Percentiles rank a stretch among this genome's conserved stretches.
These are phyloP conservation scores for Marronus borbonicus DNA, from an alignment of 2,888 invertebrate species.

Conservation along the genomic window DNA sequence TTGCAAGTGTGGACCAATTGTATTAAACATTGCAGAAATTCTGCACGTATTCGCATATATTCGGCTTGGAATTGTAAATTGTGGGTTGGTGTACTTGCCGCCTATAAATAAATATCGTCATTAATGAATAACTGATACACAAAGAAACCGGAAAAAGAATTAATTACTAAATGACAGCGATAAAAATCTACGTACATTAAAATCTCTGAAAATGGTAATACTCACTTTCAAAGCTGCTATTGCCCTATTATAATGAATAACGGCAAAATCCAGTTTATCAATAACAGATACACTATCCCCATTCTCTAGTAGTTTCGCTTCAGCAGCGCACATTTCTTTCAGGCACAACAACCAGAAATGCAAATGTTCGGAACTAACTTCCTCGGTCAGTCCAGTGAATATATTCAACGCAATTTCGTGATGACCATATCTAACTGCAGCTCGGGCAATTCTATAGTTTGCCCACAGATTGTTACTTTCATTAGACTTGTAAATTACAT, in stretches of 20 bases:
- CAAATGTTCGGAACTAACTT: conserved; percentile 85
- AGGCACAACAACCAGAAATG: conserved; percentile 91
- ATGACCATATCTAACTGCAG: conserved; percentile 87
- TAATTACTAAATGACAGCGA: too few species aligned
- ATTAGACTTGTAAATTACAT: conserved; percentile 73
- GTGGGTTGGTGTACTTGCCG: conserved; percentile 78
- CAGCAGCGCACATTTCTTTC: conserved; percentile 83
- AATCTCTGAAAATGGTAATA: neutral
- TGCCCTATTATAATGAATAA: conserved; percentile 78
- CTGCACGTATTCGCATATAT: conserved; percentile 83
- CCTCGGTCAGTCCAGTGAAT: conserved; percentile 74
- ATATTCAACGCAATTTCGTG: conserved; percentile 76
- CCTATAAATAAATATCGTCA: conserved; percentile 69
- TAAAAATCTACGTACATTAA: too few species aligned
- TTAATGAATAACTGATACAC: too few species aligned
- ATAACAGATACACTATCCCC: conserved; percentile 56
- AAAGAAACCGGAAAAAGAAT: too few species aligned
- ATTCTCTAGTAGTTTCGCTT: conserved; percentile 75
- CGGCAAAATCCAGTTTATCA: conserved; percentile 72
- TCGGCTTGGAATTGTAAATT: conserved; percentile 83
- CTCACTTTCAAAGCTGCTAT: conserved; percentile 75
- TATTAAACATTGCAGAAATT: conserved; percentile 79
- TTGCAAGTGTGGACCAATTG: conserved; percentile 81
- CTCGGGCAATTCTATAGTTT: conserved; percentile 89
- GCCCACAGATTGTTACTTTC: conserved; percentile 82